Percentiles rank a stretch among this genome's conserved stretches.
Conservation (phyloP, 2,797 vertebrate species). For the Xenops minutus region DNA sequence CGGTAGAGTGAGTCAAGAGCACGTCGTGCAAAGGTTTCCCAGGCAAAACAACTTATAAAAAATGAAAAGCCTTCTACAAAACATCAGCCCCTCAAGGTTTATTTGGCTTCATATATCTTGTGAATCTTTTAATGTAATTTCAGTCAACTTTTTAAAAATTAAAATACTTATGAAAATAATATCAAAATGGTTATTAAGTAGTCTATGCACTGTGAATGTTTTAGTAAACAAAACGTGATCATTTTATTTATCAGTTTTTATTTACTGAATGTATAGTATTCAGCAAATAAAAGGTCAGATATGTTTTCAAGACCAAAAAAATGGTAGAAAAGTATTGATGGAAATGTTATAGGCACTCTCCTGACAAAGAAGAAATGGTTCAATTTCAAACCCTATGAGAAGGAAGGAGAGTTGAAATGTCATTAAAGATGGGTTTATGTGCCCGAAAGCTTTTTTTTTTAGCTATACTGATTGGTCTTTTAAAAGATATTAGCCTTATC, state of each 20-base stretch:
- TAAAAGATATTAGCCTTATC: background rate
- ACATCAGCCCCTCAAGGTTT: background rate
- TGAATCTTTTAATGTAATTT: background rate
- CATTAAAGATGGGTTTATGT: background rate
- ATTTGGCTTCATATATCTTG: background rate
- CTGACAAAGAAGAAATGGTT: conserved; percentile 6
- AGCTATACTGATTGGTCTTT: background rate
- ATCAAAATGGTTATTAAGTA: background rate
- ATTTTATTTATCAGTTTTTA: background rate
- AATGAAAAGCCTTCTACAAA: background rate
- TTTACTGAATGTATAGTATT: background rate
- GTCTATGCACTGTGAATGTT: background rate
- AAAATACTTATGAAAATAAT: background rate
- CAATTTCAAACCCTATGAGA: background rate
- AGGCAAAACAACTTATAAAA: background rate
- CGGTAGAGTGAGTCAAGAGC: background rate
- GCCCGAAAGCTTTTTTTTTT: background rate
- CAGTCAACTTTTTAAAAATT: background rate
- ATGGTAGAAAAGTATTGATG: background rate
- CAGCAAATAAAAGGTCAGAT: background rate
- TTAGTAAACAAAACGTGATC: background rate
- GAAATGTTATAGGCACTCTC: background rate
- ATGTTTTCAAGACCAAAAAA: background rate
- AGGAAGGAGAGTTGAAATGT: background rate
- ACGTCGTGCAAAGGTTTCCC: background rate